Evolutionary conservation across 1,140 invertebrate species (phyloP), one percentile per base, ranked within the genome.

Genomic region (Drosophila navojoa): DNA sequence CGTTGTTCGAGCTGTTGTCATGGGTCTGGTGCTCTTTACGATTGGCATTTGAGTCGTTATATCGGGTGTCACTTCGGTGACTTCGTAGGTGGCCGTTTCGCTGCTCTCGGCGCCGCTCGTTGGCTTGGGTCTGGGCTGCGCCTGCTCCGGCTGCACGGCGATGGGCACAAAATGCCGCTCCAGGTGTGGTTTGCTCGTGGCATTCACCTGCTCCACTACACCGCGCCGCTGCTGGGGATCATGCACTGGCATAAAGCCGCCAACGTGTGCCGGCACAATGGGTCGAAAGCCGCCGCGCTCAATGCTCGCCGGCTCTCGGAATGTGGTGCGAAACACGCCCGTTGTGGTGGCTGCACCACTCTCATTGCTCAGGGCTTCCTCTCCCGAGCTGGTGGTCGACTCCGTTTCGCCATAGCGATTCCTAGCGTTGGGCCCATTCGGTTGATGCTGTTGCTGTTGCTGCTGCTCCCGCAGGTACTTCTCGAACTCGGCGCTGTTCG

Each of bases 271-370:
- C 7, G 96, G 95, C 29, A 95, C 90, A 59, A 96, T 93, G 15
- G 96, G 96, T 9, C 94, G 92, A 81, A 97, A 97, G 13, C 96
- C 96, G 59, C 95, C 95, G 13, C 94, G 94, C 91, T 96, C 94
- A 60, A 96, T 94, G 57, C 86, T 91, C 77, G 94, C 93, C 0
- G 95, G 95, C 60, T 93, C 93, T 1, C 93, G 93, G 59, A 93
- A 94, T 54, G 92, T 91, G 40, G 84, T 93, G 76, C 90, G 90
- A 92, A 93, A 91, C 3, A 85, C 62, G 6, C 84, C 81, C 13
- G 62, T 62, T 10, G 80, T 85, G 42, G 71, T 87, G 35, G 76
- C 79, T 3, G 79, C 61, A 3, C 81, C 68, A 6, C 79, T 77
- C 54, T 94, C 69, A 77, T 90, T 78, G 75, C 87, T 72, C 77